These are phyloP conservation scores for Brassicogethes aeneus DNA, from an alignment of 2,888 invertebrate species.

Conservation along the genomic window DNA sequence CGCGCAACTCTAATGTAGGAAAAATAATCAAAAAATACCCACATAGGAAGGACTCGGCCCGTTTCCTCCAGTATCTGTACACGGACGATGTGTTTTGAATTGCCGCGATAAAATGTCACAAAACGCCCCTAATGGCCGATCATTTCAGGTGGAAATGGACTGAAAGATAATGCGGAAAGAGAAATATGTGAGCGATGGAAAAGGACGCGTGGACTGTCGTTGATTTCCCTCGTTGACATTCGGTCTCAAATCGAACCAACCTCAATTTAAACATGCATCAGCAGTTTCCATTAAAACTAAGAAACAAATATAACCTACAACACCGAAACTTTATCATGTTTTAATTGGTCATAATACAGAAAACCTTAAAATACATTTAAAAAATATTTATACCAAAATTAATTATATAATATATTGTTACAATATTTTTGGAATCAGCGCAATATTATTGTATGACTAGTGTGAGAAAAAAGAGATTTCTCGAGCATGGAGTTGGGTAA, in stretches of 20 bases:
- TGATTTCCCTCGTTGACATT: constrained; percentile 7
- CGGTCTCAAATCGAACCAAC: constrained; percentile 20
- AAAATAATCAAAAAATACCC: constrained; percentile 19
- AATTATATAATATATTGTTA: too few species aligned
- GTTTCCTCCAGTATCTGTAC: constrained; percentile 32
- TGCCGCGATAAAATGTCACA: constrained; percentile 39
- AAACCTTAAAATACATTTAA: too few species aligned
- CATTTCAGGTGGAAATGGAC: constrained; percentile 42
- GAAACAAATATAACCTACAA: too few species aligned
- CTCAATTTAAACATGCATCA: too few species aligned
- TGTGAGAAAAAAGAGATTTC: too few species aligned
- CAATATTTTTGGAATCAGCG: too few species aligned
- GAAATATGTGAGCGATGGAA: constrained; percentile 33
- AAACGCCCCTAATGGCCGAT: constrained; percentile 36
- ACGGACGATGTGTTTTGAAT: constrained; percentile 41
- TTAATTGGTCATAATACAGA: too few species aligned
- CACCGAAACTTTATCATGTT: too few species aligned
- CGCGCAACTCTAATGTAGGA: constrained; percentile 7
- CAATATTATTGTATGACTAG: too few species aligned
- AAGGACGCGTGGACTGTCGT: constrained; percentile 21
- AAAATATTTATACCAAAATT: too few species aligned
- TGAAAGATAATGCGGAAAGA: constrained; percentile 40
- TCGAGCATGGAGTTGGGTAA: too few species aligned
- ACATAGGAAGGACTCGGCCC: constrained; percentile 12
- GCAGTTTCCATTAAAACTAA: too few species aligned